Conservation (phyloP, 2,888 invertebrate genomes). For the Andricus quercusramuli region DNA sequence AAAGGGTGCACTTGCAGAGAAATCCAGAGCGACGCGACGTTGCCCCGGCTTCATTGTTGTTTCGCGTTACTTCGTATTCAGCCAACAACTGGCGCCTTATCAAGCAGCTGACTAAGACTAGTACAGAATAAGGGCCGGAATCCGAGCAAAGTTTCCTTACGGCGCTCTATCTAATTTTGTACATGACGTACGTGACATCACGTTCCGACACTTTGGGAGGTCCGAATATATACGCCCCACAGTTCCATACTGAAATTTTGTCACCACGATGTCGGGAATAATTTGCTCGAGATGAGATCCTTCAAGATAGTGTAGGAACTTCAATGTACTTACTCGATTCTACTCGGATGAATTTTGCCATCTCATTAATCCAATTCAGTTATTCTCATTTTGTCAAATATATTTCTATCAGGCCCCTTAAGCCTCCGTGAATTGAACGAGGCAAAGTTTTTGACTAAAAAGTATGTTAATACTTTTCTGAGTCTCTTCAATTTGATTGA, state of each 20-base stretch:
- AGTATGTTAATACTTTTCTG: too few species aligned
- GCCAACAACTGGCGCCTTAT: constrained; percentile 34
- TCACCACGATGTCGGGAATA: constrained; percentile 10
- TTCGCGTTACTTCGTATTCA: constrained; percentile 38
- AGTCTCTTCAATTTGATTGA: too few species aligned
- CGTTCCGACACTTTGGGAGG: constrained; percentile 32
- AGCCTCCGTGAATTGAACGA: too few species aligned
- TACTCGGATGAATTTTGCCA: neutral
- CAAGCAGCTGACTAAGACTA: constrained; percentile 40
- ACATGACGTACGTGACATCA: constrained; percentile 41
- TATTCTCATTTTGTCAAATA: too few species aligned
- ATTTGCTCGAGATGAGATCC: constrained; percentile 22
- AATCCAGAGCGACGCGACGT: constrained; percentile 14
- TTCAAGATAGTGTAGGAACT: neutral
- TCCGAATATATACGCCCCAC: constrained; percentile 35
- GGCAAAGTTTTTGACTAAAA: too few species aligned
- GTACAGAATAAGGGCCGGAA: constrained; percentile 23
- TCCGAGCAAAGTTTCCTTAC: constrained; percentile 38
- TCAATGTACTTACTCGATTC: neutral
- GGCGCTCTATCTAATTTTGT: constrained; percentile 35
- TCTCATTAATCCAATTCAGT: neutral
- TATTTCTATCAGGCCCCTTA: too few species aligned
- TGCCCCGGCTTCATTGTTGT: constrained; percentile 27
- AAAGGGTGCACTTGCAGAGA: constrained; percentile 16
- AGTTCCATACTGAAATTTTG: constrained; percentile 16